These are phyloP conservation scores for Epistrophe grossulariae DNA, from an alignment of 2,888 invertebrate genomes.

Conservation along the genomic window DNA sequence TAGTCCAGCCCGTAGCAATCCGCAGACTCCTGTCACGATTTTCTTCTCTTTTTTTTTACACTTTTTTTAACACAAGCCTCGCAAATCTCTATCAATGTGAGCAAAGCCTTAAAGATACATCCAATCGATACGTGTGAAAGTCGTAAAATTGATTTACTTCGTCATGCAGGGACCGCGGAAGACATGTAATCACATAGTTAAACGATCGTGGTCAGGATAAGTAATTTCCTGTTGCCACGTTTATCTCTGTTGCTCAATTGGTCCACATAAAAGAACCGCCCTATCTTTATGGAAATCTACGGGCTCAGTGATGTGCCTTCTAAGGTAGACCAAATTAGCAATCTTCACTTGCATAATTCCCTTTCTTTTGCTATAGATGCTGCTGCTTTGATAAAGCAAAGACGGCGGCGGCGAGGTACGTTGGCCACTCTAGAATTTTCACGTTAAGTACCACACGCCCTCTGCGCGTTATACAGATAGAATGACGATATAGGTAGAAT, in stretches of 20 bases:
- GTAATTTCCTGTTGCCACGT: constrained; percentile 31
- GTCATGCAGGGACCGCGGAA: neutral
- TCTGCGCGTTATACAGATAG: constrained; percentile 10
- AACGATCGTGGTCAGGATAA: constrained; percentile 29
- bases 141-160: constrained; percentile 68
- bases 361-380: neutral
- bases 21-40: neutral
- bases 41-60: neutral
- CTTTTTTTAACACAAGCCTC: neutral
- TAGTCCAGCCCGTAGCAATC: neutral
- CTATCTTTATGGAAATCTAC: constrained; percentile 53
- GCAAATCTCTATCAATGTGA: constrained; percentile 4
- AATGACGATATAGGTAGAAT: neutral
- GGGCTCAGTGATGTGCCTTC: constrained; percentile 18
- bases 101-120: neutral
- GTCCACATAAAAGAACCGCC: constrained; percentile 26
- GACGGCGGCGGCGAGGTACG: neutral
- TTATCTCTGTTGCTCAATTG: constrained; percentile 47
- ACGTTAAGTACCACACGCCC: constrained; percentile 57
- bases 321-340: constrained; percentile 51
- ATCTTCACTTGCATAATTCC: constrained; percentile 36
- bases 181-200: constrained; percentile 57
- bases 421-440: constrained; percentile 21
- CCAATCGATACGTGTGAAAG: constrained; percentile 64
- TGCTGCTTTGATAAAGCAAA: neutral